Percentiles rank a stretch among this genome's conserved stretches.
Conservation (phyloP, 2,797 vertebrate genomes). For the Megaceryle alcyon region DNA sequence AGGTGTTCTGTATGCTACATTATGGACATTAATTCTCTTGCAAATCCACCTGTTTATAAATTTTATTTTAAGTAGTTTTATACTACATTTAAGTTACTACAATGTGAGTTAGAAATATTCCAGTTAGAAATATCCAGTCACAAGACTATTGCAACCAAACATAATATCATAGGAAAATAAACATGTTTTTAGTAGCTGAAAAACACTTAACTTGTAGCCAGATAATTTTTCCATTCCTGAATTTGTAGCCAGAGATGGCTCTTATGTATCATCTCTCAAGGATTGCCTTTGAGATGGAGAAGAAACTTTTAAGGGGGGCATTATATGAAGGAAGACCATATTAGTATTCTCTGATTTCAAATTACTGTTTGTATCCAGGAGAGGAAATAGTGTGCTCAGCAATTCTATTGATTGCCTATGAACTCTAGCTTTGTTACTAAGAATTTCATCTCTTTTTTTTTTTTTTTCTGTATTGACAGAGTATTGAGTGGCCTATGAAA, state of each 20-base stretch:
- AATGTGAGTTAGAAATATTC: background rate
- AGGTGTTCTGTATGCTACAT: background rate
- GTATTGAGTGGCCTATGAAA: conserved; percentile 93
- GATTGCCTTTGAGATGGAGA: background rate
- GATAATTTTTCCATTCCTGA: background rate
- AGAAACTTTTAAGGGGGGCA: background rate
- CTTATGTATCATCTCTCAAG: background rate
- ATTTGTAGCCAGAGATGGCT: background rate
- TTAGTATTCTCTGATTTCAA: background rate
- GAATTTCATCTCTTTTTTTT: background rate
- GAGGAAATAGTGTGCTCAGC: background rate
- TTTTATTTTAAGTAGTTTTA: background rate
- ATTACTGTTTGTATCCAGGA: background rate
- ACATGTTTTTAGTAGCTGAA: background rate
- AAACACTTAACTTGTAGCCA: background rate
- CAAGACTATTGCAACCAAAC: background rate
- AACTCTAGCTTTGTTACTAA: background rate
- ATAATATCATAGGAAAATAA: background rate
- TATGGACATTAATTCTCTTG: background rate
- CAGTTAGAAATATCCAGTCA: background rate
- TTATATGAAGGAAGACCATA: background rate
- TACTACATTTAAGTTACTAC: background rate
- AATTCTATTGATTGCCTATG: background rate
- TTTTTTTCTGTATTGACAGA: conserved; percentile 74
- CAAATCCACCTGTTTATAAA: background rate